Evolutionary conservation across 2,113 vertebrate genomes (phyloP).

Genomic region (Nesospiza acunhae): DNA sequence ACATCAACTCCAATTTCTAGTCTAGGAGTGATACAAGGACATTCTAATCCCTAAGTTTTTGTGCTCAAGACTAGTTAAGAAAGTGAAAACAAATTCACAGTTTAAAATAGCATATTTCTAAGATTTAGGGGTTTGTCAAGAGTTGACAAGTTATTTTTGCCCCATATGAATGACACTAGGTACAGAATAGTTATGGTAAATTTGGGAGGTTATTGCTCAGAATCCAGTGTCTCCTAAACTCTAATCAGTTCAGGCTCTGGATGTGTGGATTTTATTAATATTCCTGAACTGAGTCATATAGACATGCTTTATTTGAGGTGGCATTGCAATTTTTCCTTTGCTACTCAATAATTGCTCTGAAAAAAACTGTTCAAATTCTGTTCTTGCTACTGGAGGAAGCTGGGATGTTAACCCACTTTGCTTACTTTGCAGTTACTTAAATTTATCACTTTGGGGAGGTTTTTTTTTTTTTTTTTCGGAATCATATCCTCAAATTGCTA

Average conservation of each 20-base stretch:
- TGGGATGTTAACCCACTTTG: conserved; percentile 26
- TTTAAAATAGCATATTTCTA: not conserved
- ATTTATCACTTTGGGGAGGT: conserved; percentile 28
- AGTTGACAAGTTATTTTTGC: not conserved
- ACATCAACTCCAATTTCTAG: not conserved
- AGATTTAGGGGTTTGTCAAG: not conserved
- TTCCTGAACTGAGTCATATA: conserved; percentile 6
- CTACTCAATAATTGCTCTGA: not conserved
- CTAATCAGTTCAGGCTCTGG: not conserved
- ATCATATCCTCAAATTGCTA: not conserved
- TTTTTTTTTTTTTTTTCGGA: conserved; percentile 32
- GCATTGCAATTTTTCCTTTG: not conserved
- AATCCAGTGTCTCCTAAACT: not conserved
- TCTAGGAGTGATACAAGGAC: not conserved
- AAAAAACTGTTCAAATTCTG: not conserved
- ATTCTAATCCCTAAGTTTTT: not conserved
- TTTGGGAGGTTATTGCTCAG: not conserved
- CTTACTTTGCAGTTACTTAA: conserved; percentile 42
- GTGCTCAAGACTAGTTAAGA: not conserved
- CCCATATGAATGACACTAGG: not conserved
- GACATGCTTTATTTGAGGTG: conserved; percentile 39
- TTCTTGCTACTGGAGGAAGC: not conserved
- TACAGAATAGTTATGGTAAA: not conserved
- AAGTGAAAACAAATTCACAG: not conserved
- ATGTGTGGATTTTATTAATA: conserved; percentile 35